phyloP scores from a whole-genome alignment of 2,113 vertebrate genomes.

The Vanacampus margaritifer region DNA sequence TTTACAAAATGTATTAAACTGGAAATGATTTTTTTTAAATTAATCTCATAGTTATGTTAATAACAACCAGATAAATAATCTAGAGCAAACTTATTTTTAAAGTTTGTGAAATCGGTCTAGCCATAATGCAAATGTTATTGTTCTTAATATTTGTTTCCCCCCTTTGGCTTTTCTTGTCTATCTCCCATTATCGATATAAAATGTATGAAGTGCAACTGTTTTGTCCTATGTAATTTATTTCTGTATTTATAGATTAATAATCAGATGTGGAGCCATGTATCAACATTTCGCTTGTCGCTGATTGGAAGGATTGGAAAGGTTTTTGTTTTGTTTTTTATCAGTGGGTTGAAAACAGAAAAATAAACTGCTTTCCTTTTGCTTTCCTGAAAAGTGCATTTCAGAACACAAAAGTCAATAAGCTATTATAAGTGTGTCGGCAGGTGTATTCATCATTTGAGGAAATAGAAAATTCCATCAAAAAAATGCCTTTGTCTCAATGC shows the following conservation, averaged over 20 bases:
- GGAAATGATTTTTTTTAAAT: too few relatives aligned
- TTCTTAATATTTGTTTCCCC: too few relatives aligned
- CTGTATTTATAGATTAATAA: background rate
- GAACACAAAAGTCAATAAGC: background rate
- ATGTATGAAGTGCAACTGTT: background rate
- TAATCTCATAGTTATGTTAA: too few relatives aligned
- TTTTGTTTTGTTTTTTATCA: background rate
- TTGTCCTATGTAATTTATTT: background rate
- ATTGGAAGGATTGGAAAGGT: background rate
- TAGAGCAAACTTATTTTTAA: too few relatives aligned
- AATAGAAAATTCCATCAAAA: background rate
- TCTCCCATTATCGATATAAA: background rate
- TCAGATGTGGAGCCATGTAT: background rate
- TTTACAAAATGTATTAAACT: too few relatives aligned
- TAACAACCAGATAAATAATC: too few relatives aligned
- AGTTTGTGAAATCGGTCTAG: too few relatives aligned
- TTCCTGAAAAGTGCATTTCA: constrained; percentile 4
- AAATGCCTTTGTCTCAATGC: constrained; percentile 6
- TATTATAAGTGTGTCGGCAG: background rate
- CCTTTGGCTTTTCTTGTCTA: background rate
- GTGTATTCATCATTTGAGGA: background rate
- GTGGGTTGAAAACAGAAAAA: background rate
- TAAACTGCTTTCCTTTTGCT: background rate
- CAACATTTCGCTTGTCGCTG: background rate
- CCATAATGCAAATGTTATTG: background rate